Evolutionary conservation across 2,797 vertebrate species (phyloP), one percentile per base, ranked within the genome.

Genomic region (Periparus ater): DNA sequence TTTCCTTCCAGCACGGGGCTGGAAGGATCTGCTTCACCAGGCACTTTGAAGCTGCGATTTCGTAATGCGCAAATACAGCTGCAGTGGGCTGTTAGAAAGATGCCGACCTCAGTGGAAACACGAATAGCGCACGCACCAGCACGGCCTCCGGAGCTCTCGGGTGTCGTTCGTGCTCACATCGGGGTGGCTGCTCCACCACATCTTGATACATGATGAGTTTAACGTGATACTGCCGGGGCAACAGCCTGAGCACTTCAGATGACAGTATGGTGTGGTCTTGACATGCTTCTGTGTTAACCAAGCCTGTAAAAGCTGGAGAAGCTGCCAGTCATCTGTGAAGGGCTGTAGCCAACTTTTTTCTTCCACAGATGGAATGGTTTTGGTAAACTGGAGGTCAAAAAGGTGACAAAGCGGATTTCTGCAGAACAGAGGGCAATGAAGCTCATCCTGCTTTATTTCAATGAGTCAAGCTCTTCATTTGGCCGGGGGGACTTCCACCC

Each of bases 1-100:
- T 18, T 38, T 19, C 79, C 80, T 93, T 38, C 5, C 65, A 63
- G 62, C 4, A 2, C 2, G 0, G 73, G 63, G 85, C 54, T 93
- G 87, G 81, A 30, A 88, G 62, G 86, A 94, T 89, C 89, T 88
- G 89, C 86, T 68, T 88, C 72, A 62, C 21, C 27, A 84, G 85
- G 80, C 89, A 36, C 85, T 95, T 81, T 70, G 65, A 75, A 84
- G 73, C 53, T 4, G 50, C 21, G 26, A 17, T 85, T 91, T 53
- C 67, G 29, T 22, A 51, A 70, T 8, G 83, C 7, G 1, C 79
- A 40, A 57, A 47, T 55, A 11, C 78, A 91, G 84, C 95, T 95
- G 91, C 85, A 67, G 78, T 0, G 44, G 85, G 80, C 78, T 60
- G 67, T 6, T 36, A 17, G 54, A 40, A 81, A 95, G 84, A 95